Base-by-base conservation (phyloP, 92 coral and sea anemone species). In the Paramuricea clavata region DNA sequence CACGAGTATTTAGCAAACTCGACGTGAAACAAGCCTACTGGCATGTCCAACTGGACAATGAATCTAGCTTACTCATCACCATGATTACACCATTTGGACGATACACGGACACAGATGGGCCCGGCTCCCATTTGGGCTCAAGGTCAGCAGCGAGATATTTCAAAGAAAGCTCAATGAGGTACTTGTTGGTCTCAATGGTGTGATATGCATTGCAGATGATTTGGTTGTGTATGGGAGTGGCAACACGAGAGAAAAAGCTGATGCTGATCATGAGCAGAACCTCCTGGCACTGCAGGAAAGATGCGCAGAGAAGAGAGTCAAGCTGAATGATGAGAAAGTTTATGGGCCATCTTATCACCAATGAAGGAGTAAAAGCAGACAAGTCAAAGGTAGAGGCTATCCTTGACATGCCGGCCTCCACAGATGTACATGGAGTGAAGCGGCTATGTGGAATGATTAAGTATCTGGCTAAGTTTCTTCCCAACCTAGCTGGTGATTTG, bases 401-500 rank as follows among this genome's bases (percentile, higher is more conserved):
- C 15, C 64, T 10, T 33, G 82, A 62, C 79, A 89, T 92, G 91
- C 89, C 95, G 6, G 89, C 82, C 16, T 91, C 93, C 27, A 56
- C 86, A 17, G 91, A 82, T 73, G 91, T 82, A 15, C 31, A 86
- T 13, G 92, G 84, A 44, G 90, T 76, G 6, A 81, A 32, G 68
- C 43, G 95, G 41, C 89, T 89, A 26, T 82, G 93, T 79, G 91
- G 95, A 70, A 89, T 92, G 92, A 69, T 62, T 10, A 80, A 86
- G 73, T 89, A 82, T 76, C 50, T 92, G 89, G 35, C 89, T 15
- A 82, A 60, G 42, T 89, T 89, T 75, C 28, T 82, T 10, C 92
- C 92, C 27, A 69, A 89, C 69, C 89, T 92, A 26, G 91, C 92
- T 1, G 81, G 72, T n/a, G 78, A 34, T 9, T 32, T 86, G 39